Base-by-base conservation (phyloP, 2,113 vertebrate genomes). In the Gymnocephalus cernua region DNA sequence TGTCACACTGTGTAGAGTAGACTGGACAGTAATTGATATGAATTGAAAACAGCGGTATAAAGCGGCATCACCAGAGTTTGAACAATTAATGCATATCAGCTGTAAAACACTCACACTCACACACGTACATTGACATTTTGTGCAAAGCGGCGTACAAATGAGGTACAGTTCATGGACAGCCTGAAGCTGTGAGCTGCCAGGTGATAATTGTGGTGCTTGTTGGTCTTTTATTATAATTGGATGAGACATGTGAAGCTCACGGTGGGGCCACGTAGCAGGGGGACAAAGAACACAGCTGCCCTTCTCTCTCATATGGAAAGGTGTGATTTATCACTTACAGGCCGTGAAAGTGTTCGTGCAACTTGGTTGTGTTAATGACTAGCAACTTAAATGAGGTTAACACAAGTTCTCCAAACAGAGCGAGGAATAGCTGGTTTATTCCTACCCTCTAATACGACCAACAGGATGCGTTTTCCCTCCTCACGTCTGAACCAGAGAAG, bases 301-400 rank as follows among this genome's bases (percentile, higher is more conserved):
- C 18, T 15, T 27, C 23, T 8, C 29, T 45, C 63, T 65, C 14
- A 21, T 29, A 35, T 74, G 21, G 62, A 77, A 77, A 80, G 50
- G 47, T 48, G 10, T 41, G 45, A 47, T 71, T 27, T 27, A 23
- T 45, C 32, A 11, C 44, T 4, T 23, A 23, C 41, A 16, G 61
- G 48, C 27, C 10, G 15, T 4, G 27, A 59, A 59, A 3, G 38
- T 0, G 10, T 41, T 41, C 2, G 10, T 1, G 8, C 27, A 11
- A 19, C 57, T 12, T 19, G 16, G 29, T 35, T 11, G 27, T 32
- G 57, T 58, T 29, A 11, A 58, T 32, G 57, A 32, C 6, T 32
- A 1, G 27, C 15, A 18, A 58, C 14, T 16, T 57, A 29, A 16
- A 27, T 29, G 56, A 16, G 56, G 13, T 11, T 38, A 38, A 38